Conservation (phyloP, 2,113 vertebrate species). For the Orientallactaga bullata region DNA sequence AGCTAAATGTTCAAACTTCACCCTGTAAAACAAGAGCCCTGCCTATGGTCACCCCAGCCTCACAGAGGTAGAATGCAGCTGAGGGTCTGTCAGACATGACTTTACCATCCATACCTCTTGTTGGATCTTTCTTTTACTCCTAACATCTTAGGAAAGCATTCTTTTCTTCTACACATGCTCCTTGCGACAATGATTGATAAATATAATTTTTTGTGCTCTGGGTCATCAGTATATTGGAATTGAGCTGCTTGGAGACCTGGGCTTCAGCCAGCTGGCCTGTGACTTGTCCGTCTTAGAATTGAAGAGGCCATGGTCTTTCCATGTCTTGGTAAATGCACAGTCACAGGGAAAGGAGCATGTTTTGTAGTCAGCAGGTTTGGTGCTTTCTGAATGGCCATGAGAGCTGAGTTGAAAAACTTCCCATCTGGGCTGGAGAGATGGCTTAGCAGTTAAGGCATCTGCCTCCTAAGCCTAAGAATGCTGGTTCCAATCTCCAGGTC, state of each 20-base stretch:
- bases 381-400: conserved; percentile 19
- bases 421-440: no score
- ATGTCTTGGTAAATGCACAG: neutral
- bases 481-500: no score
- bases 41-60: neutral
- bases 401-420: neutral
- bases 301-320: neutral
- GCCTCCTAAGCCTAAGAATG: no score
- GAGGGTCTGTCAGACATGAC: neutral
- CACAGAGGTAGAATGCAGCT: neutral
- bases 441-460: no score
- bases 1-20: neutral
- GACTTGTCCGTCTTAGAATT: neutral
- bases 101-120: neutral
- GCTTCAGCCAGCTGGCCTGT: neutral
- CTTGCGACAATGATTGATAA: neutral
- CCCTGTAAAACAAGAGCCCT: neutral
- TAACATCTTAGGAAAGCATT: neutral
- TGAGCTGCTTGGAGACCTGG: neutral
- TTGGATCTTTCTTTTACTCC: neutral
- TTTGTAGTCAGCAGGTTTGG: neutral
- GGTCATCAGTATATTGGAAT: conserved; percentile 7
- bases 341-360: conserved; percentile 13
- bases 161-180: neutral
- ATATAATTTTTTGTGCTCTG: neutral